Conservation (phyloP, 2,113 vertebrate genomes). For the Plecturocebus donacophilus region DNA sequence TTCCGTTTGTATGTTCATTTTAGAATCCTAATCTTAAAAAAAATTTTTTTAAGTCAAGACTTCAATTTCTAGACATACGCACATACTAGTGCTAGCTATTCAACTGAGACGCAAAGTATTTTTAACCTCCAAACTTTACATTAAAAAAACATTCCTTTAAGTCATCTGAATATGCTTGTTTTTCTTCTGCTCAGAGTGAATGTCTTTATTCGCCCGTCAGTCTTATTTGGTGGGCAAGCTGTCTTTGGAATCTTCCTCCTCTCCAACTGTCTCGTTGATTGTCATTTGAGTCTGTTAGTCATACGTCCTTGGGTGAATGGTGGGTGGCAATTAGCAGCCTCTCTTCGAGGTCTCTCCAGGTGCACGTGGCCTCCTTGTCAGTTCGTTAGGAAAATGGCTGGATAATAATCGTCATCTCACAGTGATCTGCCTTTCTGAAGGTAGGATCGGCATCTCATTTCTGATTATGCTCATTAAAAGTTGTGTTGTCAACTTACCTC, state of each 20-base stretch:
- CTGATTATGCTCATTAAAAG: constrained; percentile 64
- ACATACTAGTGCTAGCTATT: background rate
- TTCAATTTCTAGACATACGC: background rate
- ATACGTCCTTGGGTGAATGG: constrained; percentile 75
- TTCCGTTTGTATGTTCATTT: background rate
- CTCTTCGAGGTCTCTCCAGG: constrained; percentile 75
- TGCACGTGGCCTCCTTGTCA: constrained; percentile 64
- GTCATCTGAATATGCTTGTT: background rate
- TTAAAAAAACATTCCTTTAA: background rate
- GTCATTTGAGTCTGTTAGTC: constrained; percentile 82
- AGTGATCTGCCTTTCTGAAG: constrained; percentile 26
- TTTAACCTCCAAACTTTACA: background rate
- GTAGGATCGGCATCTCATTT: constrained; percentile 41
- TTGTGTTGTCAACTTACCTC: constrained; percentile 47
- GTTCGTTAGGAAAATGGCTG: constrained; percentile 72
- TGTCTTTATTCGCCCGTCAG: constrained; percentile 34
- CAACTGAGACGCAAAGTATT: background rate
- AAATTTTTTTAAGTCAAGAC: background rate
- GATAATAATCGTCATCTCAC: constrained; percentile 33
- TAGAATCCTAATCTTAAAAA: background rate
- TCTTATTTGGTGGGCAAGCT: constrained; percentile 27
- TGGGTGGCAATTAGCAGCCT: constrained; percentile 82
- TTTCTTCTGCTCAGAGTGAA: constrained; percentile 5
- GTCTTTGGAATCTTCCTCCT: constrained; percentile 77
- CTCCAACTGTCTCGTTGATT: constrained; percentile 80